Percentiles rank a stretch among this genome's conserved stretches.
These are phyloP conservation scores for Papilio protenor DNA, from an alignment of 2,888 invertebrate species.

Conservation along the genomic window DNA sequence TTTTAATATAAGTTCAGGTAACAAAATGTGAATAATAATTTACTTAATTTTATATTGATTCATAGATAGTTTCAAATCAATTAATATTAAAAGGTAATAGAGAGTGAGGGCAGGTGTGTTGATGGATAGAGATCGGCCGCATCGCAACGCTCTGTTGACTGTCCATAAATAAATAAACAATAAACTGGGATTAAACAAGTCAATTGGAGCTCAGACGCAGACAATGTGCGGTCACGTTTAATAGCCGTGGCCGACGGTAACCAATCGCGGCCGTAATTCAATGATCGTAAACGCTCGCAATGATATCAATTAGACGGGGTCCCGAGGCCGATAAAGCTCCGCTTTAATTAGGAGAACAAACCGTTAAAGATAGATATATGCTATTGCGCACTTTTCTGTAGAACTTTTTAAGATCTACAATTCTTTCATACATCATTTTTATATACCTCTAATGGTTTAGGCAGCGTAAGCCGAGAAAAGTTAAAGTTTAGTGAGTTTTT, in stretches of 20 bases:
- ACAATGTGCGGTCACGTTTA: conserved; percentile 82
- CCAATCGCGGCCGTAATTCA: conserved; percentile 80
- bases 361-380: no score
- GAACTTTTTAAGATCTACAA: no score
- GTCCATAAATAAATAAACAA: conserved; percentile 78
- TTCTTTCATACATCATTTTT: no score
- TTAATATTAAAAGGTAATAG: not conserved
- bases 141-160: conserved; percentile 43
- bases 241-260: conserved; percentile 74
- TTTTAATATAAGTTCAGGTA: not conserved
- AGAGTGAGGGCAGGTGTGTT: conserved; percentile 1
- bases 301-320: conserved; percentile 82
- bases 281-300: conserved; percentile 83
- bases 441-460: no score
- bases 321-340: conserved; percentile 81
- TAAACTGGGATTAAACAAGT: conserved; percentile 81
- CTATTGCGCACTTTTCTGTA: no score
- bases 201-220: conserved; percentile 74
- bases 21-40: not conserved
- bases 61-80: not conserved
- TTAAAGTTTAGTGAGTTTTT: no score
- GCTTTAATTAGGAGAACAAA: conserved; percentile 84
- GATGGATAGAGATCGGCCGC: conserved; percentile 15
- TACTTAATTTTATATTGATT: not conserved
- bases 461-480: no score